A percentile compares a stretch with the other conserved stretches of the same genome.
These are phyloP conservation scores for Poicephalus meyeri DNA, from an alignment of 2,113 vertebrate genomes.

Conservation along the genomic window DNA sequence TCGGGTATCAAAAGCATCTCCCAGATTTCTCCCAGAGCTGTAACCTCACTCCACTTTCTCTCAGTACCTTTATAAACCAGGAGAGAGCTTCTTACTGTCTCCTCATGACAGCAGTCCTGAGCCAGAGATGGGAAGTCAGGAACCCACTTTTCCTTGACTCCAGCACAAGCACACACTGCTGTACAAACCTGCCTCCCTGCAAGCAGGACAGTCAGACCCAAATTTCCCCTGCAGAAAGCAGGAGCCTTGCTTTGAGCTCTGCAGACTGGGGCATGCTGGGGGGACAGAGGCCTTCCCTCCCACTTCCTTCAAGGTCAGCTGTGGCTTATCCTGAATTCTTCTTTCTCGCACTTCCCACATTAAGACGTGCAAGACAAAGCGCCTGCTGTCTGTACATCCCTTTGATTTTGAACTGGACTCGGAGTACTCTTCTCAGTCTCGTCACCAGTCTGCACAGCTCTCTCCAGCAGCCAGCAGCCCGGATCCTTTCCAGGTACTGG, in stretches of 20 bases:
- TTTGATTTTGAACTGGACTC: slow-evolving; percentile 83
- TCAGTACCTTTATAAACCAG: not conserved
- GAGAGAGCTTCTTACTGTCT: not conserved
- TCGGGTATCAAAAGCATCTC: not conserved
- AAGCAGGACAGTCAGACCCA: not conserved
- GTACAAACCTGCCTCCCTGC: not conserved
- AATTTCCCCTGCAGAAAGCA: not conserved
- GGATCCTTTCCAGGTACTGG: slow-evolving; percentile 70
- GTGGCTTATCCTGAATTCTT: not conserved
- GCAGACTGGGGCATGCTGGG: not conserved
- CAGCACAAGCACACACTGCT: rapidly evolving
- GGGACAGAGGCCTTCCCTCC: not conserved
- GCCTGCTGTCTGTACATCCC: slow-evolving; percentile 84
- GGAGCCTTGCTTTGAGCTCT: not conserved
- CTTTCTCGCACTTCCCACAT: not conserved
- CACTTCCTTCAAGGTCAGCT: not conserved
- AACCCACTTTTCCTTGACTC: not conserved
- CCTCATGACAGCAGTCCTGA: not conserved
- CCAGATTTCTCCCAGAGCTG: not conserved
- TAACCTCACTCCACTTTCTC: not conserved
- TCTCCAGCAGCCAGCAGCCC: slow-evolving; percentile 14
- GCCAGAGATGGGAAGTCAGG: not conserved
- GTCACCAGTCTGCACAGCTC: slow-evolving; percentile 62
- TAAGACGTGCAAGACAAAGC: slow-evolving; percentile 83
- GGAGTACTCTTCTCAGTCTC: slow-evolving; percentile 71